Percentiles rank a stretch among this genome's conserved stretches.
These are phyloP conservation scores for Apolygus lucorum DNA, from an alignment of 1,140 invertebrate species.

Conservation along the genomic window DNA sequence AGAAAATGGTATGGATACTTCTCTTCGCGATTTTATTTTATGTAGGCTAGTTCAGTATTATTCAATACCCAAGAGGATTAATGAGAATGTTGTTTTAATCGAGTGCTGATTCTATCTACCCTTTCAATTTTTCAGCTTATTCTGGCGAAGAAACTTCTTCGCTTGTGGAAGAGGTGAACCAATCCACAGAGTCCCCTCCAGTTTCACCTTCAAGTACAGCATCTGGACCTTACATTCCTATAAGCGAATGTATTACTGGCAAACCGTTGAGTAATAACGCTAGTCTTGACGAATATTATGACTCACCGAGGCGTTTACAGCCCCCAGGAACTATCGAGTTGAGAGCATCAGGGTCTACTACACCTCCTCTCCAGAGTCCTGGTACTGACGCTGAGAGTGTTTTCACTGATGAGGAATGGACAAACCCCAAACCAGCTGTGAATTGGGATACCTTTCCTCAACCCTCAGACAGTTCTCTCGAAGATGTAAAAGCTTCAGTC, in stretches of 20 bases:
- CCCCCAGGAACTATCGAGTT: constrained; percentile 32
- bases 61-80: background rate
- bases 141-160: constrained; percentile 23
- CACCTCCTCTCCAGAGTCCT: constrained; percentile 45
- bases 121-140: constrained; percentile 30
- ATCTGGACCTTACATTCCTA: constrained; percentile 67
- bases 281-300: constrained; percentile 42
- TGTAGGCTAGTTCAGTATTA: background rate
- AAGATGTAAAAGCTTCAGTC: constrained; percentile 40
- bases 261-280: constrained; percentile 42
- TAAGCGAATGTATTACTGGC: constrained; percentile 85
- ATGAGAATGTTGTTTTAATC: too few species aligned
- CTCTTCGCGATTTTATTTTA: background rate
- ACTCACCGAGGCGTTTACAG: constrained; percentile 43
- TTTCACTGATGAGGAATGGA: constrained; percentile 50
- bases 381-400: constrained; percentile 47
- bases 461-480: constrained; percentile 46
- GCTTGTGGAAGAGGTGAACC: constrained; percentile 25
- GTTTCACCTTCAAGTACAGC: constrained; percentile 48
- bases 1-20: constrained; percentile 43
- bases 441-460: constrained; percentile 50
- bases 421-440: constrained; percentile 36
- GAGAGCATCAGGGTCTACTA: constrained; percentile 30
- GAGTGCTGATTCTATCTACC: constrained; percentile 15
- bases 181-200: constrained; percentile 46